These are phyloP conservation scores for Microdon myrmicae DNA, from an alignment of 2,888 invertebrate species.

Conservation along the genomic window DNA sequence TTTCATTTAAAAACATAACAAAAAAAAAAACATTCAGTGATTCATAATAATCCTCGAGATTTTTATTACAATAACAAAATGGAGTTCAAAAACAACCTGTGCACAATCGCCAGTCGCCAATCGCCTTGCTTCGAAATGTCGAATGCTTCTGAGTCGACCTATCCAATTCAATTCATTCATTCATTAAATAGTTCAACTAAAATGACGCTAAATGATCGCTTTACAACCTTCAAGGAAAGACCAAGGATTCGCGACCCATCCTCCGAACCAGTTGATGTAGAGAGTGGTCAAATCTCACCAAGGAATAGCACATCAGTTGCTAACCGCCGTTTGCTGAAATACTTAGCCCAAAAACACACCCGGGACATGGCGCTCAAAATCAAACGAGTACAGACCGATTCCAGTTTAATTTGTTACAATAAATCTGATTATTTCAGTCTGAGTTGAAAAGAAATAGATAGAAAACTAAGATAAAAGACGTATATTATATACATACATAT, in stretches of 20 bases:
- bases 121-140: too few relatives aligned
- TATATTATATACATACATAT: conserved; percentile 23
- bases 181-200: conserved; percentile 68
- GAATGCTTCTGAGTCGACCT: too few relatives aligned
- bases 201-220: conserved; percentile 66
- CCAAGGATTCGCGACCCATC: conserved; percentile 47
- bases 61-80: too few relatives aligned
- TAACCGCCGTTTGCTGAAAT: conserved; percentile 63
- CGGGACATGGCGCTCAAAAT: conserved; percentile 64
- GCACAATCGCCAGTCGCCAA: too few relatives aligned
- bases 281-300: conserved; percentile 35
- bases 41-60: too few relatives aligned
- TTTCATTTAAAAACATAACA: too few relatives aligned
- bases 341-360: conserved; percentile 64
- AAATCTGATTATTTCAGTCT: too few relatives aligned
- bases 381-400: conserved; percentile 64
- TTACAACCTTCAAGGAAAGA: conserved; percentile 63
- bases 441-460: background rate
- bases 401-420: too few relatives aligned
- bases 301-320: conserved; percentile 56
- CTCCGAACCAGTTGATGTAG: conserved; percentile 56
- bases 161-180: too few relatives aligned
- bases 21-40: too few relatives aligned
- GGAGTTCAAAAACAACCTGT: too few relatives aligned
- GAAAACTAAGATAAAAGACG: conserved; percentile 15